Conservation (phyloP, 2,888 invertebrate genomes). For the Microchrysa polita region DNA sequence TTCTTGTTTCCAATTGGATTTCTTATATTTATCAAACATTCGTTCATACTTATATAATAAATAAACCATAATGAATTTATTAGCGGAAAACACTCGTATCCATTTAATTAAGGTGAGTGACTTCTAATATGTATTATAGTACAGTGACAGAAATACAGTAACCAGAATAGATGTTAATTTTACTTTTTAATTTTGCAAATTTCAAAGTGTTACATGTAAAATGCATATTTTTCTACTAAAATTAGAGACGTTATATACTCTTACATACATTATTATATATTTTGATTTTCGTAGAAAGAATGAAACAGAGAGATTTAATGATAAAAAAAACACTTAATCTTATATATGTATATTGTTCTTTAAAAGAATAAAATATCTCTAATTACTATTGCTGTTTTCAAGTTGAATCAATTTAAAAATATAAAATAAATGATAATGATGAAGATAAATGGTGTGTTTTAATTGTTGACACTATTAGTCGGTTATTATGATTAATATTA, state of each 20-base stretch:
- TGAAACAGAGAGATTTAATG: conserved; percentile 25
- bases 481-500: neutral
- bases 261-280: too few species aligned
- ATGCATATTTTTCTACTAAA: conserved; percentile 34
- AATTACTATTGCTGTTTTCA: conserved; percentile 43
- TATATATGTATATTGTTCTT: conserved; percentile 24
- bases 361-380: conserved; percentile 42
- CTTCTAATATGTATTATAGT: neutral
- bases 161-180: neutral
- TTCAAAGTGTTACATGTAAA: conserved; percentile 24
- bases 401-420: conserved; percentile 35
- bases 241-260: conserved; percentile 20
- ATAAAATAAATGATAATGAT: conserved; percentile 8
- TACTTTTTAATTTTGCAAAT: conserved; percentile 35
- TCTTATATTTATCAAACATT: too few species aligned
- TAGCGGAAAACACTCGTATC: neutral
- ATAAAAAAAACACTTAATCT: neutral
- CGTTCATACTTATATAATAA: too few species aligned
- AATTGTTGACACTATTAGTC: neutral
- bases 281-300: conserved; percentile 33
- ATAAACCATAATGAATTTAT: neutral
- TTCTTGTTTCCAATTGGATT: too few species aligned
- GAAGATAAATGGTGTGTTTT: neutral
- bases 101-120: conserved; percentile 4
- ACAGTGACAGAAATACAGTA: too few species aligned